Evolutionary conservation across 2,797 vertebrate species (phyloP).

Genomic region (Helicolenus hilgendorfi): DNA sequence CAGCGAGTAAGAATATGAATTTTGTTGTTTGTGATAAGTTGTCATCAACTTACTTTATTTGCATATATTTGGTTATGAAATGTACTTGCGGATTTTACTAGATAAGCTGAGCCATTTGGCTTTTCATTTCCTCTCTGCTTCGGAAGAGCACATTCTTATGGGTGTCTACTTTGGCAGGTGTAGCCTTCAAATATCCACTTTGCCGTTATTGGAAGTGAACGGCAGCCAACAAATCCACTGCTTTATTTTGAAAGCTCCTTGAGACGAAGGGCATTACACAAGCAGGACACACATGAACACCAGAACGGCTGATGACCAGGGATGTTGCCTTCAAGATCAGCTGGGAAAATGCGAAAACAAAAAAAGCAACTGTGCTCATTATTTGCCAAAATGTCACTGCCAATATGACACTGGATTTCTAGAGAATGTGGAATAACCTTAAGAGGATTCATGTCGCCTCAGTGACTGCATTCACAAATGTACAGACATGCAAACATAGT

Average conservation of each 20-base stretch:
- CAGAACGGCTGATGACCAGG: background rate
- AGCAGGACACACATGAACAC: background rate
- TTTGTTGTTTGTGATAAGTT: background rate
- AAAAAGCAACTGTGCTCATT: background rate
- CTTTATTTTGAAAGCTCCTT: constrained; percentile 31
- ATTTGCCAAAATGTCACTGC: background rate
- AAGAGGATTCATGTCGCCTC: background rate
- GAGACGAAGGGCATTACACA: constrained; percentile 5
- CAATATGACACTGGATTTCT: background rate
- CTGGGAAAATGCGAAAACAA: background rate
- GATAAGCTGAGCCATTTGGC: constrained; percentile 17
- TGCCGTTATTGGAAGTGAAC: constrained; percentile 27
- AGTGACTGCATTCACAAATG: background rate
- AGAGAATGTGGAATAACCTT: background rate
- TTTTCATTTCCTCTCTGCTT: background rate
- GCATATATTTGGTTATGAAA: constrained; percentile 70
- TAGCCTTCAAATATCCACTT: constrained; percentile 13
- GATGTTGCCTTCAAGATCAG: background rate
- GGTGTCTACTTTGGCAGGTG: constrained; percentile 2
- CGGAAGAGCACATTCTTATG: background rate
- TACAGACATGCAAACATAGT: constrained; percentile 18
- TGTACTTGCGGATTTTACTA: constrained; percentile 34
- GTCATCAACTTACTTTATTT: constrained; percentile 33
- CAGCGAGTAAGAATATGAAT: background rate
- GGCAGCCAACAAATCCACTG: constrained; percentile 22